phyloP scores from a whole-genome alignment of 2,113 vertebrate species.

The Carettochelys insculpta region DNA sequence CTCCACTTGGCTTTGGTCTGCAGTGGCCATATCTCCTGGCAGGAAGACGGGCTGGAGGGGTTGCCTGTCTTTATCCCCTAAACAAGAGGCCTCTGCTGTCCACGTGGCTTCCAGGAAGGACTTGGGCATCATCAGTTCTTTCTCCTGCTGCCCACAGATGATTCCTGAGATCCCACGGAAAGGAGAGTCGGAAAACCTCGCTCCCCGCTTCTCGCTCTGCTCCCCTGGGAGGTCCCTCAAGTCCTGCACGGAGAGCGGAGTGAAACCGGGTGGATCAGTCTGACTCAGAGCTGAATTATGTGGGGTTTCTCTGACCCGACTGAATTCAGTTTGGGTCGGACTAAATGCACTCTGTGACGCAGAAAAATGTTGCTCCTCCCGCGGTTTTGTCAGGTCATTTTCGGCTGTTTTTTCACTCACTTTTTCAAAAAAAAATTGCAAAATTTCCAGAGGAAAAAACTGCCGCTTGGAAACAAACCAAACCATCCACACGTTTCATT shows the following conservation, averaged over 20 bases:
- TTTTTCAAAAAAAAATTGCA: not conserved
- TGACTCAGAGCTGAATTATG: not conserved
- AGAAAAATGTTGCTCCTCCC: not conserved
- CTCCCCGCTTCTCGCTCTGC: not conserved
- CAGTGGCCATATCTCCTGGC: fast-evolving
- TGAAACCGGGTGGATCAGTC: not conserved
- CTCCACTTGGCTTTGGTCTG: not conserved
- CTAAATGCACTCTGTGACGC: not conserved
- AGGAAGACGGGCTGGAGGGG: not conserved
- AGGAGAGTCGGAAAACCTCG: not conserved
- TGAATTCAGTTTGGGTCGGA: not conserved
- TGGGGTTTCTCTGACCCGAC: not conserved
- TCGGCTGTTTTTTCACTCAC: not conserved
- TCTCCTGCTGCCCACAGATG: not conserved
- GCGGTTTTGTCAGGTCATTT: not conserved
- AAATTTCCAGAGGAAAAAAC: not conserved
- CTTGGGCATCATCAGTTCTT: fast-evolving
- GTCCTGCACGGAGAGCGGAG: not conserved
- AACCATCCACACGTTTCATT: not conserved
- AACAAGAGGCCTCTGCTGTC: not conserved
- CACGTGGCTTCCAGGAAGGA: not conserved
- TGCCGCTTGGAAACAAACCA: not conserved
- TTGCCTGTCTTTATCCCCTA: not conserved
- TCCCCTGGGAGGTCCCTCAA: not conserved
- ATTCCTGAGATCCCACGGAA: not conserved